Evolutionary conservation across 37 sponge, comb jelly and placozoan species (phyloP).

Genomic region (Spongilla lacustris): DNA sequence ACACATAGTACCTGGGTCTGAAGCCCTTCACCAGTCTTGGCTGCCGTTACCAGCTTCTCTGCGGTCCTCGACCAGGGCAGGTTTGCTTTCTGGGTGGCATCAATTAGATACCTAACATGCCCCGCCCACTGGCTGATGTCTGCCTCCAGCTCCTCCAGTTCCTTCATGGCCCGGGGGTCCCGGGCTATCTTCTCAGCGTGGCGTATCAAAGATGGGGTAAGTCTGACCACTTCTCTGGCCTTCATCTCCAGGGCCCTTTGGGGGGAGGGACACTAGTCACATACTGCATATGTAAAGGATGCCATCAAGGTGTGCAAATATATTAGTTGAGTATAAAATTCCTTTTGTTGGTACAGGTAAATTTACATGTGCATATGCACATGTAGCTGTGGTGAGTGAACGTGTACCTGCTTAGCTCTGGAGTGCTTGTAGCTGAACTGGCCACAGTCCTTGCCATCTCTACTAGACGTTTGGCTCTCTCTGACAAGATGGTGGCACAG

Average conservation of each 20-base stretch:
- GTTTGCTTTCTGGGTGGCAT: slow-evolving; percentile 65
- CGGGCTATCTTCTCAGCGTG: slow-evolving; percentile 41
- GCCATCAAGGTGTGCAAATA: too few species aligned
- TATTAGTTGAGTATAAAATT: too few species aligned
- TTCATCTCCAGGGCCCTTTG: slow-evolving; percentile 46
- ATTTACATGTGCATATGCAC: too few species aligned
- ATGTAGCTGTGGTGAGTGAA: too few species aligned
- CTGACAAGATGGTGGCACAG: slow-evolving; percentile 24
- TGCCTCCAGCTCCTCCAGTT: slow-evolving; percentile 18
- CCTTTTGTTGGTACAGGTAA: too few species aligned
- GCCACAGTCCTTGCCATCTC: slow-evolving; percentile 48
- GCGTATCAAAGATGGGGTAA: slow-evolving; percentile 53
- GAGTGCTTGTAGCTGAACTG: background rate
- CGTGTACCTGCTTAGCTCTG: slow-evolving; percentile 40
- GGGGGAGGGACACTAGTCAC: background rate
- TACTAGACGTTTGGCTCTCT: slow-evolving; percentile 27
- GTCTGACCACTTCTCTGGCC: slow-evolving; percentile 38
- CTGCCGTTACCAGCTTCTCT: slow-evolving; percentile 50
- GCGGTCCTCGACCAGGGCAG: slow-evolving; percentile 78
- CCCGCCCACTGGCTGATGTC: slow-evolving; percentile 58
- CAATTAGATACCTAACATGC: slow-evolving; percentile 48
- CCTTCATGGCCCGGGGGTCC: background rate
- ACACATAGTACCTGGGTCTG: slow-evolving; percentile 40
- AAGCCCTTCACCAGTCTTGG: slow-evolving; percentile 39
- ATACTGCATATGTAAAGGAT: too few species aligned